Percentiles rank a stretch among this genome's conserved stretches.
Evolutionary conservation across 1,140 invertebrate species (phyloP).

Genomic region (roundworm (Caenorhabditis elegans)): DNA sequence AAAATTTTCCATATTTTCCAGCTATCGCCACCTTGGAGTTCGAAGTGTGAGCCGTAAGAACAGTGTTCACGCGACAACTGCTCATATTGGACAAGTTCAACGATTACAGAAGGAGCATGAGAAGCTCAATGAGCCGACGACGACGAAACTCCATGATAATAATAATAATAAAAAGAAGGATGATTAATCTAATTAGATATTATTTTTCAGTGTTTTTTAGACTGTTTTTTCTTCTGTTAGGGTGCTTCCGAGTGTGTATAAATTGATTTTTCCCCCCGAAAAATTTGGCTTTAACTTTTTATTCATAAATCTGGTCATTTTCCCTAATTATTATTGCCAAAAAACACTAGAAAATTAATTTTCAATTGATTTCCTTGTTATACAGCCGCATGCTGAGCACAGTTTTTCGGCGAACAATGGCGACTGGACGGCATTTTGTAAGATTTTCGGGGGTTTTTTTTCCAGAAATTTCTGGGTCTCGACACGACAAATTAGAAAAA

Average conservation of each 20-base stretch:
- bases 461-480: no score
- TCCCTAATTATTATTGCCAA: neutral
- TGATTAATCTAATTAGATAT: neutral
- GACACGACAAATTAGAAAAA: no score
- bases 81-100: constrained; percentile 16
- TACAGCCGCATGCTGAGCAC: neutral
- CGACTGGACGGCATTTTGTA: neutral
- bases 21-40: constrained; percentile 37
- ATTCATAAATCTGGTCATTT: no score
- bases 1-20: neutral
- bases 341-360: no score
- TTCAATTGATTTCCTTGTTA: no score
- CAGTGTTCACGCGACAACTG: neutral
- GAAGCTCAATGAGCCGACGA: neutral
- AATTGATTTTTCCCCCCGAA: neutral
- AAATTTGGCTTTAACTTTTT: neutral
- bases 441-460: neutral
- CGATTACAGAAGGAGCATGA: constrained; percentile 3
- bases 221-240: no score
- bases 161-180: neutral
- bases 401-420: neutral
- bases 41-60: constrained; percentile 14
- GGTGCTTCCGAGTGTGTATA: no score
- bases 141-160: no score
- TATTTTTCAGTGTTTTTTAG: neutral